Percentiles rank a stretch among this genome's conserved stretches.
phyloP scores from a whole-genome alignment of 2,113 vertebrate species.

The Eudyptes chrysolophus region DNA sequence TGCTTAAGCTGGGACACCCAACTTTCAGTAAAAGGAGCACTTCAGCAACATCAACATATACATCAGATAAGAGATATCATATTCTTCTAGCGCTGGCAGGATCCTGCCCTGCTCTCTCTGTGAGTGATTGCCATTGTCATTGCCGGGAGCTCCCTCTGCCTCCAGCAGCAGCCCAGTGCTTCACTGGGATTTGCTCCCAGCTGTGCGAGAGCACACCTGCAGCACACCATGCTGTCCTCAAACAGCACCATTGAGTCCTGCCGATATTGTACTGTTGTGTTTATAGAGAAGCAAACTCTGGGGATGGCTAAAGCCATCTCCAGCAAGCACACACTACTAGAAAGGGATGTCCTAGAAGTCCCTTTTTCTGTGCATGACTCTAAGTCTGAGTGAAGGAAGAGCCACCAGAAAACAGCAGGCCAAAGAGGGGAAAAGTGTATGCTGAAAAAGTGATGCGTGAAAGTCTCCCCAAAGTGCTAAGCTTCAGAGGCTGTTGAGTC shows the following conservation, averaged over 20 bases:
- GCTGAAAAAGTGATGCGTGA: background rate
- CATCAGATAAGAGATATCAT: background rate
- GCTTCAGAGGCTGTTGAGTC: background rate
- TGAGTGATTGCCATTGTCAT: background rate
- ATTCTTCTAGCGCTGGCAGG: background rate
- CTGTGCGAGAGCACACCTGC: background rate
- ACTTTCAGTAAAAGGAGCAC: background rate
- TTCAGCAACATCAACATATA: background rate
- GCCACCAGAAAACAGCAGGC: background rate
- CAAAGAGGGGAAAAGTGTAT: background rate
- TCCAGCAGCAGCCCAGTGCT: background rate
- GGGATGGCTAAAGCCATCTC: background rate
- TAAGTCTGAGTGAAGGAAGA: background rate
- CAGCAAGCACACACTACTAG: background rate
- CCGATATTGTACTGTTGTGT: background rate
- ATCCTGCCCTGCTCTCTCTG: background rate
- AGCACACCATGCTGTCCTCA: background rate
- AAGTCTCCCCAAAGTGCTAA: background rate
- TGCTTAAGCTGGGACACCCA: background rate
- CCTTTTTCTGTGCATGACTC: background rate
- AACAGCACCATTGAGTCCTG: background rate
- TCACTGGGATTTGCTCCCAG: background rate
- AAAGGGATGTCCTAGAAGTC: background rate
- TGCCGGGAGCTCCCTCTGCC: background rate
- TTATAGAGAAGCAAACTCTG: background rate